Conservation (phyloP, 2,888 invertebrate genomes). For the Parnassius mnemosyne region DNA sequence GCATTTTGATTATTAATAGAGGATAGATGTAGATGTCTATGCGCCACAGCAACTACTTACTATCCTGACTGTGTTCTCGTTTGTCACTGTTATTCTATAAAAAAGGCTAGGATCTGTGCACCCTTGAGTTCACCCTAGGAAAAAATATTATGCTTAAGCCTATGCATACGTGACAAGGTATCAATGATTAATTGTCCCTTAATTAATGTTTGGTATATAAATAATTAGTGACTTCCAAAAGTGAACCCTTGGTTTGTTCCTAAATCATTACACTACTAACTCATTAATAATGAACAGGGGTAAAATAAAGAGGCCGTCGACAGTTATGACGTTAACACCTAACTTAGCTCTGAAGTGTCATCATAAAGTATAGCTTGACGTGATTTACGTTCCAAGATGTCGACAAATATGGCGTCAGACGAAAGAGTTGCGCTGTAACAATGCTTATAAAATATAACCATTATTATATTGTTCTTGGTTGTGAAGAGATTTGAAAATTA, state of each 20-base stretch:
- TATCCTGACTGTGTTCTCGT: too few species aligned
- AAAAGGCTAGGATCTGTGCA: too few species aligned
- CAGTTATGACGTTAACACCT: slow-evolving; percentile 60
- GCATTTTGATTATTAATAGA: too few species aligned
- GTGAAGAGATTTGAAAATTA: too few species aligned
- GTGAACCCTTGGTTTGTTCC: slow-evolving; percentile 34
- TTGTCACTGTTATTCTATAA: too few species aligned
- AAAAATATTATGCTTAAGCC: too few species aligned
- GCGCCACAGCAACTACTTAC: too few species aligned
- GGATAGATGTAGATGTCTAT: too few species aligned
- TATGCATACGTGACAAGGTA: not conserved
- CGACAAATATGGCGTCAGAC: slow-evolving; percentile 25
- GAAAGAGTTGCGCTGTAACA: slow-evolving; percentile 26
- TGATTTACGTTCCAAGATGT: slow-evolving; percentile 47
- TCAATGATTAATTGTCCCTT: not conserved
- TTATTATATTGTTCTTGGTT: too few species aligned
- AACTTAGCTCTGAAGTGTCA: slow-evolving; percentile 40
- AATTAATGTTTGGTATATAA: not conserved
- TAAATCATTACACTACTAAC: slow-evolving; percentile 45
- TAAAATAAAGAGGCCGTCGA: slow-evolving; percentile 46
- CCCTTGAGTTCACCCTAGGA: too few species aligned
- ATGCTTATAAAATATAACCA: slow-evolving; percentile 12
- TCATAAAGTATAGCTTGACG: slow-evolving; percentile 53
- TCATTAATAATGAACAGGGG: slow-evolving; percentile 46
- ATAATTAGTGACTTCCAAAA: not conserved